These are phyloP conservation scores for Spermophilus dauricus DNA, from an alignment of 2,113 vertebrate species.

Conservation along the genomic window DNA sequence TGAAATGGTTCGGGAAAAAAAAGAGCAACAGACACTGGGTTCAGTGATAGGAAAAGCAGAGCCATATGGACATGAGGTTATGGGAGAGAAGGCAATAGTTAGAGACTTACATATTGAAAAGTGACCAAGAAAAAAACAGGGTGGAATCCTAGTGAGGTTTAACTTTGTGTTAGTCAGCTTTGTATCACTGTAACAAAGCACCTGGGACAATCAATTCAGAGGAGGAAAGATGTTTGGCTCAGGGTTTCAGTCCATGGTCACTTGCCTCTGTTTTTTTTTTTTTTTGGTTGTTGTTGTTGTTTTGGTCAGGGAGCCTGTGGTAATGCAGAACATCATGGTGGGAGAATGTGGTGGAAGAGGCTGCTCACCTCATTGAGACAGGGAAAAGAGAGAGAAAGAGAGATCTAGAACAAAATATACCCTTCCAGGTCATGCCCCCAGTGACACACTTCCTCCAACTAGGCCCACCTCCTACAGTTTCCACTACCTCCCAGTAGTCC, in stretches of 20 bases:
- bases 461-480: neutral
- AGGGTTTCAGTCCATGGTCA: neutral
- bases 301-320: neutral
- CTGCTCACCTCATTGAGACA: neutral
- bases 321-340: neutral
- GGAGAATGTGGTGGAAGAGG: neutral
- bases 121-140: neutral
- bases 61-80: neutral
- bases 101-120: neutral
- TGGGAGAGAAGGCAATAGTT: neutral
- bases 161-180: neutral
- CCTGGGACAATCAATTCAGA: neutral
- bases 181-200: neutral
- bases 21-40: neutral
- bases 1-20: neutral
- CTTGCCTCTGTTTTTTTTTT: neutral
- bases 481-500: neutral
- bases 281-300: too few relatives aligned
- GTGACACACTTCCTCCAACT: neutral
- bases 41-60: neutral
- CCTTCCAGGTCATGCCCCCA: neutral
- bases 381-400: neutral
- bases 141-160: neutral
- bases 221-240: neutral
- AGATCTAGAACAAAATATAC: neutral